A percentile compares a stretch with the other conserved stretches of the same genome.
phyloP scores from a whole-genome alignment of 64 coral and sea anemone species.

The Montipora cactus region DNA sequence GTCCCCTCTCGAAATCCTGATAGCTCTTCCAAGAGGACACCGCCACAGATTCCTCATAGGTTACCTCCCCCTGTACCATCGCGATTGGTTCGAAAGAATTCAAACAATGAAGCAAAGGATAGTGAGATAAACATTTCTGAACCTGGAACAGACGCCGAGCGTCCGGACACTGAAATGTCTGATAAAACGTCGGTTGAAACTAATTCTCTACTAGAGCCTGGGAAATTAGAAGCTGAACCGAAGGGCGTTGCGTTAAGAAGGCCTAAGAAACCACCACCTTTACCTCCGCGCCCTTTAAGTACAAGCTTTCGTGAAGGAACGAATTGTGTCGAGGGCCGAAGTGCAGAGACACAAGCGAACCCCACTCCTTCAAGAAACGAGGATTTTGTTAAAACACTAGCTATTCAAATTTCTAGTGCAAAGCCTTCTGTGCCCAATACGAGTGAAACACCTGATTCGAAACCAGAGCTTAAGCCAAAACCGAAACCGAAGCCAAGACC shows the following conservation, averaged over 20 bases:
- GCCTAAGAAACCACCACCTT: constrained; percentile 1
- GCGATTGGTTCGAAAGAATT: background rate
- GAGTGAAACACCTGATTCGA: background rate
- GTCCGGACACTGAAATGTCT: background rate
- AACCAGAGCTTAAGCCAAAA: constrained; percentile 33
- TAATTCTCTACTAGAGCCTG: background rate
- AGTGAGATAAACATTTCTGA: background rate
- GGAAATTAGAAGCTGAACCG: background rate
- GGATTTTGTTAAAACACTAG: background rate
- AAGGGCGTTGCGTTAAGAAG: background rate
- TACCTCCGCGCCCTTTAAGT: constrained; percentile 20
- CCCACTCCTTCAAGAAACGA: background rate
- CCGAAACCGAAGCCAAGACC: constrained; percentile 42
- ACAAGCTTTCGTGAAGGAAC: background rate
- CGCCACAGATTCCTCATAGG: constrained; percentile 16
- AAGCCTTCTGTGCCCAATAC: background rate
- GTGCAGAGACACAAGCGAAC: constrained; percentile 4
- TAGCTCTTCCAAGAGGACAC: constrained; percentile 11
- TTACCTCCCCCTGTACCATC: constrained; percentile 3
- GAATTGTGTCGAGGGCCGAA: background rate
- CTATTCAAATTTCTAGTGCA: background rate
- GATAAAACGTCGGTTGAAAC: background rate
- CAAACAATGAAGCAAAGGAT: background rate
- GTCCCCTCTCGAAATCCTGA: background rate
- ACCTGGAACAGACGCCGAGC: background rate